Evolutionary conservation across 2,113 vertebrate species (phyloP), one percentile per base, ranked within the genome.

Genomic region (Ovis canadensis): DNA sequence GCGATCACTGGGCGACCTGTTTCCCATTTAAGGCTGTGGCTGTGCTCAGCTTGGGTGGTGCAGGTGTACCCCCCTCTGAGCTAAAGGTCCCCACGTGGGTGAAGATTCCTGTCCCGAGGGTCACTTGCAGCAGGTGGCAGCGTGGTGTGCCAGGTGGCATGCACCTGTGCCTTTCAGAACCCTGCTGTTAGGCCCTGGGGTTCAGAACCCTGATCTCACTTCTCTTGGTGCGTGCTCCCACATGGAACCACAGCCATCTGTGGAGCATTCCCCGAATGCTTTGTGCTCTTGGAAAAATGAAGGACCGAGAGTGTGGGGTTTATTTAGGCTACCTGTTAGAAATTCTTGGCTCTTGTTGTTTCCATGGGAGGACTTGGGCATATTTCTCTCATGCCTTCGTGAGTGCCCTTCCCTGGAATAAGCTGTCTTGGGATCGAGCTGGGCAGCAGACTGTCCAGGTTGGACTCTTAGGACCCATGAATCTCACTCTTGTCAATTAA

Each of bases 321-420:
- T 94, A 57, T 57, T 77, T 85, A n/a, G 80, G 43, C 36, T 88
- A 64, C 59, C 64, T 97, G 40, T 85, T 85, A 19, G 16, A 78
- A 77, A 64, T 87, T 60, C 43, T 64, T 84, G 85, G 31, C 84
- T 57, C 21, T 13, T 8, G 8, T 40, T 67, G 11, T 80, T 92
- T 62, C 74, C 82, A 16, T 2, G 14, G 54, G 67, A 91, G 45
- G 74, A 83, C 50, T 91, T 90, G n/a, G 43, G 94, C 6, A 4
- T 86, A 40, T 90, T 89, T 48, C 8, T 62, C 21, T 14, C 45
- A 31, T 59, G 31, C 12, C 67, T 94, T 74, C 13, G n/a, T n/a
- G 82, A 88, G n/a, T 36, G 59, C 31, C 8, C 60, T 91, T 81
- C 62, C 57, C 55, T 87, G 82, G 93, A 21, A 25, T 40, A 25